A percentile compares a stretch with the other conserved stretches of the same genome.
Evolutionary conservation across 1,140 invertebrate genomes (phyloP).

Genomic region (Zaprionus africanus): DNA sequence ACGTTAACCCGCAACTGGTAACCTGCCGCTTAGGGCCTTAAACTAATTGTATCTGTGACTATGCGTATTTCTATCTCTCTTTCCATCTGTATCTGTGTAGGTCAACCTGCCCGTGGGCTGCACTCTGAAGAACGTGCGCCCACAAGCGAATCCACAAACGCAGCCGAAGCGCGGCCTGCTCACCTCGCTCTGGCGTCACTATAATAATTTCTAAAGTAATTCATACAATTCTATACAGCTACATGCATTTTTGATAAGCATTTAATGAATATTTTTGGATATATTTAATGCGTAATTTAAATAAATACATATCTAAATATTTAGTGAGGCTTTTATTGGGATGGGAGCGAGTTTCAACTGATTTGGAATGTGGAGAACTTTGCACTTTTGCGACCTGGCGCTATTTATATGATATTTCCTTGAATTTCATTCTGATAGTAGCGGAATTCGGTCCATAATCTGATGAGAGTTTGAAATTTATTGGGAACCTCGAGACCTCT

Average conservation of each 20-base stretch:
- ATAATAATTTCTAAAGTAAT: conserved; percentile 48
- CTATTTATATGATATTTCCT: background rate
- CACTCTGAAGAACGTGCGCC: conserved; percentile 75
- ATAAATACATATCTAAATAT: conserved; percentile 41
- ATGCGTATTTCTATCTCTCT: conserved; percentile 4
- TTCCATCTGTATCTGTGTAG: conserved; percentile 39
- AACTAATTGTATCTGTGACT: conserved; percentile 9
- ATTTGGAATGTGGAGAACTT: background rate
- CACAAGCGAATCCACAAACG: conserved; percentile 45
- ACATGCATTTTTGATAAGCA: conserved; percentile 17
- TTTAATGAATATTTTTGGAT: conserved; percentile 45
- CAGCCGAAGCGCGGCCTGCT: conserved; percentile 63
- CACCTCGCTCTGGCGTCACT: conserved; percentile 67
- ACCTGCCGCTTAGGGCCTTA: background rate
- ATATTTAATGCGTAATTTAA: conserved; percentile 51
- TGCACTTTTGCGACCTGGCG: background rate
- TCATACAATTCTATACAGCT: conserved; percentile 15
- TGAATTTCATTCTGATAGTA: background rate
- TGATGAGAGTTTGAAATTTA: background rate
- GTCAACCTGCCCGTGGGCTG: conserved; percentile 74
- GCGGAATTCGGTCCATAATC: background rate
- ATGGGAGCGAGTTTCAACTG: background rate
- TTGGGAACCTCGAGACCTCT: background rate
- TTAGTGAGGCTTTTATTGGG: conserved; percentile 6
- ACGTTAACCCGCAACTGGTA: background rate